Evolutionary conservation across 2,797 vertebrate species (phyloP), one percentile per base, ranked within the genome.

Genomic region (Peromyscus melanophrys): DNA sequence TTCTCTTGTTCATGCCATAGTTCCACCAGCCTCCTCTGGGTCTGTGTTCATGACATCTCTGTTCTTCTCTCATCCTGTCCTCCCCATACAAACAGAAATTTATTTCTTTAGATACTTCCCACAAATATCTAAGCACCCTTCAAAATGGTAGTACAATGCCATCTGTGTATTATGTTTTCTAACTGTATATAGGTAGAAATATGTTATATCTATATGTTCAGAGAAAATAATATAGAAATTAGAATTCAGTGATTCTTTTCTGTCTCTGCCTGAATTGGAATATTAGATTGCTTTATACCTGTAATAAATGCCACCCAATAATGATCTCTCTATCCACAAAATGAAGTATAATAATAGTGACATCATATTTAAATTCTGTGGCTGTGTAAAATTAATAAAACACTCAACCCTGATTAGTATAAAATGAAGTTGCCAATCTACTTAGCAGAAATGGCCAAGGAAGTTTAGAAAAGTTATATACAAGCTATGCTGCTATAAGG

Each of bases 71-170:
- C 16, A 77, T 21, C 37, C 27, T 78, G 1, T 87, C 1, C 88
- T 91, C 46, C 67, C 52, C 40, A 89, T 43, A n/a, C 17, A 91
- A 80, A 34, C 21, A 40, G 31, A 59, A 92, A 85, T 11, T 63
- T 91, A 76, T 80, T 76, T 71, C 76, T 92, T 90, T 63, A 67
- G 37, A 6, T 92, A 77, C 34, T 96, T 89, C 9, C 12, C 31
- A 49, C 37, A 43, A 88, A 55, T 9, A 37, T 21, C n/a, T 23
- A 80, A 40, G 17, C 0, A 75, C 46, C 77, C 21, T 83, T 91
- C 4, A 82, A 95, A 91, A 43, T 80, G 29, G 23, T n/a, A 80
- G 37, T 43, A 17, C 67, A 94, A 75, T 82, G 4, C 14, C 52
- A 89, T 80, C 63, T 40, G 43, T 37, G 3, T 40, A 27, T 25